phyloP scores from a whole-genome alignment of 2,797 vertebrate species.

The Kryptopterus vitreolus region DNA sequence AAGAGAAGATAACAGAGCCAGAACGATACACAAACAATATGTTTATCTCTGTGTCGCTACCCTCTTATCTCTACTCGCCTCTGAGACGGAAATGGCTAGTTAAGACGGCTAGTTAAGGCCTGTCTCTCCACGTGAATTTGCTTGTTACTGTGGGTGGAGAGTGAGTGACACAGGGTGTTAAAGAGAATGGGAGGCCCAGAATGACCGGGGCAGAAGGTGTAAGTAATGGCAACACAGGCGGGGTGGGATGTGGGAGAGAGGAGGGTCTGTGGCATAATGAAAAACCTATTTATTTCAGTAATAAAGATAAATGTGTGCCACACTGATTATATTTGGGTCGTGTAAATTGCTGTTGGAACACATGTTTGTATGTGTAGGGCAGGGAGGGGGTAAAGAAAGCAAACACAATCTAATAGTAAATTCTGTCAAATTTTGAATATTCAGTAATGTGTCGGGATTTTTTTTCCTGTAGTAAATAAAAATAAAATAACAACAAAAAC shows the following conservation, averaged over 20 bases:
- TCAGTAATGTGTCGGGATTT: neutral
- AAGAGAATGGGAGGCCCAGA: constrained; percentile 48
- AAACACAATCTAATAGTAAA: too few species aligned
- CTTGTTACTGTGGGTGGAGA: constrained; percentile 80
- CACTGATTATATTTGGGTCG: constrained; percentile 55
- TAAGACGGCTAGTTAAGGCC: constrained; percentile 84
- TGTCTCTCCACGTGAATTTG: constrained; percentile 76
- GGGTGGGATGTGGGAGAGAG: constrained; percentile 28
- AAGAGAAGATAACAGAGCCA: constrained; percentile 87
- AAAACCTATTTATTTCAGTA: constrained; percentile 58
- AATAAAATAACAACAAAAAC: neutral
- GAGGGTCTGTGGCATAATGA: constrained; percentile 53
- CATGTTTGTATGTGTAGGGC: constrained; percentile 39
- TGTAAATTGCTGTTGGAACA: constrained; percentile 54
- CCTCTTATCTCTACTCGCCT: constrained; percentile 64
- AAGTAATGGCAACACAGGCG: constrained; percentile 54
- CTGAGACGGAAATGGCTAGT: constrained; percentile 80
- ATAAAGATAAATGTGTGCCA: constrained; percentile 59
- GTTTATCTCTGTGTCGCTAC: constrained; percentile 61
- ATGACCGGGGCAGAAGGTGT: constrained; percentile 51
- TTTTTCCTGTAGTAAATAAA: neutral
- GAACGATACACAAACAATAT: constrained; percentile 82
- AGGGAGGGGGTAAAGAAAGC: constrained; percentile 42
- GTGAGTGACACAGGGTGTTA: constrained; percentile 79
- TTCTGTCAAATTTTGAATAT: constrained; percentile 25